Evolutionary conservation across 2,888 invertebrate species (phyloP), one percentile per base, ranked within the genome.

Genomic region (Orthosia cruda): DNA sequence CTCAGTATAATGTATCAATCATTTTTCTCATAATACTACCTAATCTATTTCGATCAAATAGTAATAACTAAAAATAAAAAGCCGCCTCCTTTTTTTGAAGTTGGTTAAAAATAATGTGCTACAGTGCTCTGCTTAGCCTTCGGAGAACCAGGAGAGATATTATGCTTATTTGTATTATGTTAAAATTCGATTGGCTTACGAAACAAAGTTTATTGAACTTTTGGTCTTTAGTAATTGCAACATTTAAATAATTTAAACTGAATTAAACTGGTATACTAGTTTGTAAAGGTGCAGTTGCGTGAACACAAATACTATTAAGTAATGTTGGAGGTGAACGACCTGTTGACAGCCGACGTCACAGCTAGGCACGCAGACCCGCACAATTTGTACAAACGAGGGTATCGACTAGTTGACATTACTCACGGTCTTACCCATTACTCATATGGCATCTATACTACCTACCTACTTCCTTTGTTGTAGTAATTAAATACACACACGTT

Each of bases 241-340:
- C 74, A 85, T 87, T 83, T 76, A 83, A 87, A 87, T 86, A 76
- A 85, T 81, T 84, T 84, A 81, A 87, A 75, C 81, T 69, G 73
- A 87, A 87, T 85, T 85, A 72, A 85, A 85, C 87, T 84, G 81
- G 87, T 83, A 86, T 83, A 77, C 78, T 71, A 80, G 81, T 81
- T 80, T 77, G 79, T 85, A 77, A 82, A 87, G 87, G 87, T 86
- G 87, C 83, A 87, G 87, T 87, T 86, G 83, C 87, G 82, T 86
- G 83, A 83, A 85, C 74, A 87, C 81, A 82, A 83, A 86, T 50
- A 85, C 73, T 87, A 85, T 87, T 87, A 87, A 71, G 87, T 87
- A 86, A 87, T 85, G 54, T 69, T 76, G 13, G 70, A 87, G 88
- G 85, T 88, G 85, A 90, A 88, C 81, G 89, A 88, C 87, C 89